phyloP scores from a whole-genome alignment of 2,113 vertebrate genomes.

The mouse (Mus musculus) region GRCm39 chr1:143539501-143540000 shows the following conservation, averaged over 20 bases:
- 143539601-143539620: background rate
- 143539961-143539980: background rate
- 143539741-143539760: conserved; percentile 25
- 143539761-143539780: conserved; percentile 11
- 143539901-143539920: background rate
- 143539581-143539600: background rate
- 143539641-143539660: background rate
- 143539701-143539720: conserved; percentile 7
- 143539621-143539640: background rate
- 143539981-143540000: background rate
- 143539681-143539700: background rate
- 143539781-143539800: background rate
- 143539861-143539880: background rate
- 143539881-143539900: conserved; percentile 26
- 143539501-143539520: background rate
- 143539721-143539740: background rate
- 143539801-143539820: conserved; percentile 51
- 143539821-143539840: background rate
- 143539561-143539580: background rate
- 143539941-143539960: conserved; percentile 34
- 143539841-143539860: background rate
- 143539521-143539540: background rate
- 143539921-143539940: conserved; percentile 29
- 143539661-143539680: background rate
- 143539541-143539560: background rate